Base-by-base conservation (phyloP, 2,888 invertebrate species). In the Spilosoma lubricipeda region DNA sequence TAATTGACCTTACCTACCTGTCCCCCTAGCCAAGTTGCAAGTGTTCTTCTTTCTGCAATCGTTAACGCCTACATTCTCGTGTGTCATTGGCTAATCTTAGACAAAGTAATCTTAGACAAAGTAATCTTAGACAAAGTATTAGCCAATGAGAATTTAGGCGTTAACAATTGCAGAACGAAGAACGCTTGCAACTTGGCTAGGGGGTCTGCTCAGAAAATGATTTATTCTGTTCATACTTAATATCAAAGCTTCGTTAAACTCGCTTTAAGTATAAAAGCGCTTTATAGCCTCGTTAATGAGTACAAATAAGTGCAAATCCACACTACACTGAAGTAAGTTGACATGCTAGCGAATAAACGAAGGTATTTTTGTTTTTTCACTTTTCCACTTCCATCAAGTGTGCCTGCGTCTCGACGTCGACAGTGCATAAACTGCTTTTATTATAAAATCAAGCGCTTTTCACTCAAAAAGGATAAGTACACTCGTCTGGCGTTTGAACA, bases 391-490 rank as follows among this genome's bases (percentile, higher is more conserved):
- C 77, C 75, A 64, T 71, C 75, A 74, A 82, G 81, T 72, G 79
- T 82, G 80, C 83, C 80, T 77, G 77, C 87, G 88, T 86, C 88
- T 88, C 87, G 84, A 80, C 90, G 87, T 87, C 88, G 85, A 86
- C 85, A 82, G 76, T 80, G 88, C 80, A 89, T 89, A 89, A 90
- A 91, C 90, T 85, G 89, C 87, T 92, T 92, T 90, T 92, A 90
- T 90, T 89, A 91, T 90, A 92, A 92, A 93, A 92, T 92, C 90
- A 91, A 90, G 89, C 87, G 85, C 85, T 82, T 89, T 90, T 90
- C 87, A 86, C 82, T 84, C 83, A 84, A 87, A 88, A 85, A 86
- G 84, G 85, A 87, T 87, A 85, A 87, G 88, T 82, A 80, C 82
- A 73, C 89, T 87, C 83, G 88, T 85, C 87, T 85, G 80, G 87